Percentiles rank a stretch among this genome's conserved stretches.
phyloP scores from a whole-genome alignment of 2,797 vertebrate genomes.

The Rhinella marina region DNA sequence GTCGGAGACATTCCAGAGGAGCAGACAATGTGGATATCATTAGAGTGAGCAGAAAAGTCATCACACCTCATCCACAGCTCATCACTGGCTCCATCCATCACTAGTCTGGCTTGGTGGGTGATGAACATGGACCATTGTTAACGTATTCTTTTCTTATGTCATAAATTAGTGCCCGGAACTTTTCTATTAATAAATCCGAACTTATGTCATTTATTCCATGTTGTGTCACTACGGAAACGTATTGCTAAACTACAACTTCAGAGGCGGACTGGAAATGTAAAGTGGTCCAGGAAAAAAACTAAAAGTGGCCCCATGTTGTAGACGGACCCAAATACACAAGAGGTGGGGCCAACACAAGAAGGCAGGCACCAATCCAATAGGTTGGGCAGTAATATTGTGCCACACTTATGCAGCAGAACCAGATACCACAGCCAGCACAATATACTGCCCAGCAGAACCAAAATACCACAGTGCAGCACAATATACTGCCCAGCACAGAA shows the following conservation, averaged over 20 bases:
- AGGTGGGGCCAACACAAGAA: background rate
- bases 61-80: background rate
- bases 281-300: no score
- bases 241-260: background rate
- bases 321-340: no score
- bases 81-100: background rate
- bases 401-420: no score
- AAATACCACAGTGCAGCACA: no score
- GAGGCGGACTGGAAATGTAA: no score
- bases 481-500: no score
- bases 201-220: background rate
- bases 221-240: background rate
- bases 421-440: no score
- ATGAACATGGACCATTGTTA: background rate
- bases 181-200: constrained; percentile 12
- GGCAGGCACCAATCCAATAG: background rate
- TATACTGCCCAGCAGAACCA: no score
- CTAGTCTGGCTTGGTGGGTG: no score
- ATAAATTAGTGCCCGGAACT: background rate
- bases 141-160: background rate
- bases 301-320: no score
- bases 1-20: background rate
- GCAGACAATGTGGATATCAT: background rate
- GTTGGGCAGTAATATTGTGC: no score
- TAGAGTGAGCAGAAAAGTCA: background rate